Evolutionary conservation across 2,888 invertebrate genomes (phyloP).

Genomic region (Abscondita cerata): DNA sequence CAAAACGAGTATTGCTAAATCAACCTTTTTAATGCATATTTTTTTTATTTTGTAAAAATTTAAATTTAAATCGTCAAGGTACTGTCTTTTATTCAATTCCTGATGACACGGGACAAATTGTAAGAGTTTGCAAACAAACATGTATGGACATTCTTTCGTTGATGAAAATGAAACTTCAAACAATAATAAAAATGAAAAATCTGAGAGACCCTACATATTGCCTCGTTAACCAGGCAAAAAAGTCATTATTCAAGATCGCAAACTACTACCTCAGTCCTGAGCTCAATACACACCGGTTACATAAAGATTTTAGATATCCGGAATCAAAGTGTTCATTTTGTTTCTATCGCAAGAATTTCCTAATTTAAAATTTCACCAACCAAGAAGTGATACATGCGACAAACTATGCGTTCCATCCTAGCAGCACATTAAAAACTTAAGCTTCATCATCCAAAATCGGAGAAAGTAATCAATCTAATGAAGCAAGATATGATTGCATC

Average conservation of each 20-base stretch:
- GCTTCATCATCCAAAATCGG: slow-evolving; percentile 4
- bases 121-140: no score
- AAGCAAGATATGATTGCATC: slow-evolving; percentile 5
- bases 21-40: no score
- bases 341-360: neutral
- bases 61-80: no score
- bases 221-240: no score
- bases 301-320: slow-evolving; percentile 5
- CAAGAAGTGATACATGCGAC: slow-evolving; percentile 1
- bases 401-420: neutral
- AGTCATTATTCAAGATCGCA: no score
- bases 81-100: no score
- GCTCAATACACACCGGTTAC: neutral
- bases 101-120: no score
- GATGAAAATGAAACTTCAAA: no score
- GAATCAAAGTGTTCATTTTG: neutral
- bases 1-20: no score
- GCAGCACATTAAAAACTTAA: neutral
- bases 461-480: neutral
- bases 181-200: slow-evolving; percentile 3
- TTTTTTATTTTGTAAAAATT: no score
- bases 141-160: no score
- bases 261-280: no score
- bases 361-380: neutral
- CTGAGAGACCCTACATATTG: neutral